These are phyloP conservation scores for Hippocampus mohnikei DNA, from an alignment of 2,113 vertebrate species.

Conservation along the genomic window DNA sequence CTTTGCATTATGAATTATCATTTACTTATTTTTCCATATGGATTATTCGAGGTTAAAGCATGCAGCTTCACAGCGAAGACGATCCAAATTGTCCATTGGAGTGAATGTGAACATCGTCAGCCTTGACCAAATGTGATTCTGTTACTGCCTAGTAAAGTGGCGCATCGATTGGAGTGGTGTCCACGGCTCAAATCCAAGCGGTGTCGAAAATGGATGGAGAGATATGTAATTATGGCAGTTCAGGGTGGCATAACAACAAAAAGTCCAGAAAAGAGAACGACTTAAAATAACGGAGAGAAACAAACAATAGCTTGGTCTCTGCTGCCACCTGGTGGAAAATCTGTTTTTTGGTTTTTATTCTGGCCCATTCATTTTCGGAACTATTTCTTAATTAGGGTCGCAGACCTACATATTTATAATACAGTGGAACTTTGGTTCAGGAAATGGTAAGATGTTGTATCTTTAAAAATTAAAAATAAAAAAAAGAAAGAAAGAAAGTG, in stretches of 20 bases:
- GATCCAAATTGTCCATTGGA: no score
- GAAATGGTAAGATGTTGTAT: no score
- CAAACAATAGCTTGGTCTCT: conserved; percentile 18
- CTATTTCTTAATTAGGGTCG: neutral
- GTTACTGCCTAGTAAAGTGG: no score
- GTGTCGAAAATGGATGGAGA: neutral
- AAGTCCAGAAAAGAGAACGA: neutral
- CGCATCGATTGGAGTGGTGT: neutral
- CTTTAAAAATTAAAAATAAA: no score
- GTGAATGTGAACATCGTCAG: no score
- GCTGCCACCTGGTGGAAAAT: conserved; percentile 50
- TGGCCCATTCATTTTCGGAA: neutral
- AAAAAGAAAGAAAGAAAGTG: no score
- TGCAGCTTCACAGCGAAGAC: no score
- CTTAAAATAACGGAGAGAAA: neutral
- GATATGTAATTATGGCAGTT: neutral
- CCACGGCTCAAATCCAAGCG: neutral
- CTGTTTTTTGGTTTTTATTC: neutral
- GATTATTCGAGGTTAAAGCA: no score
- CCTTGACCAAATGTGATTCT: no score
- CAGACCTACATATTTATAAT: neutral
- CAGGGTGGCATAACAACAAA: neutral
- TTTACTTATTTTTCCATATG: no score
- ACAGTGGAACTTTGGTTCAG: neutral
- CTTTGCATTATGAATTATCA: no score